Conservation (phyloP, 1,140 invertebrate species). For the Drosophila pruinosa region DNA sequence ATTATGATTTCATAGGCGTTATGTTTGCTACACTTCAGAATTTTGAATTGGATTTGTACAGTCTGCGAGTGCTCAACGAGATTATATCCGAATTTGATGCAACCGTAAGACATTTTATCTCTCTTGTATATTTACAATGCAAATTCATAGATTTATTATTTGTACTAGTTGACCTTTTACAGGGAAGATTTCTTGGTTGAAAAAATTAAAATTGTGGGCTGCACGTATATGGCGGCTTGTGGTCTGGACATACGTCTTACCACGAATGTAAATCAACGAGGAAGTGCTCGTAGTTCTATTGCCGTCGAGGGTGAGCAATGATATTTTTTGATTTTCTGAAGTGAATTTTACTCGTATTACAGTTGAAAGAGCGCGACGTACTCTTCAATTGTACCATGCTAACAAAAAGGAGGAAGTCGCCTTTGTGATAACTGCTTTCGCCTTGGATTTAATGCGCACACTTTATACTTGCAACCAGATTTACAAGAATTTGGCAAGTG, state of each 20-base stretch:
- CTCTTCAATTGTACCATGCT: too few species aligned
- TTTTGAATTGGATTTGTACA: conserved; percentile 86
- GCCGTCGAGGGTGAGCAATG: conserved; percentile 3
- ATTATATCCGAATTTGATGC: conserved; percentile 95
- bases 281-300: not conserved
- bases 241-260: conserved; percentile 86
- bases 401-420: conserved; percentile 34
- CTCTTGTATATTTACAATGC: not conserved
- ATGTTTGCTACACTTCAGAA: conserved; percentile 96
- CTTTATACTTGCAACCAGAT: conserved; percentile 27
- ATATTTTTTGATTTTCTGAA: not conserved
- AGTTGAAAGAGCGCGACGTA: not conserved
- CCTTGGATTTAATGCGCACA: conserved; percentile 54
- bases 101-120: conserved; percentile 37
- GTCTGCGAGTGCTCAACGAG: conserved; percentile 91
- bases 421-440: conserved; percentile 53
- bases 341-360: not conserved
- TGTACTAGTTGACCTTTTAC: conserved; percentile 21
- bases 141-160: not conserved
- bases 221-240: conserved; percentile 97
- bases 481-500: conserved; percentile 13
- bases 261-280: not conserved
- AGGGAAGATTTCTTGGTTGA: conserved; percentile 83
- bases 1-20: conserved; percentile 91
- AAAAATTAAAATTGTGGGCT: conserved; percentile 96